A percentile compares a stretch with the other conserved stretches of the same genome.
phyloP scores from a whole-genome alignment of 1,140 invertebrate genomes.

The Cotesia typhae region DNA sequence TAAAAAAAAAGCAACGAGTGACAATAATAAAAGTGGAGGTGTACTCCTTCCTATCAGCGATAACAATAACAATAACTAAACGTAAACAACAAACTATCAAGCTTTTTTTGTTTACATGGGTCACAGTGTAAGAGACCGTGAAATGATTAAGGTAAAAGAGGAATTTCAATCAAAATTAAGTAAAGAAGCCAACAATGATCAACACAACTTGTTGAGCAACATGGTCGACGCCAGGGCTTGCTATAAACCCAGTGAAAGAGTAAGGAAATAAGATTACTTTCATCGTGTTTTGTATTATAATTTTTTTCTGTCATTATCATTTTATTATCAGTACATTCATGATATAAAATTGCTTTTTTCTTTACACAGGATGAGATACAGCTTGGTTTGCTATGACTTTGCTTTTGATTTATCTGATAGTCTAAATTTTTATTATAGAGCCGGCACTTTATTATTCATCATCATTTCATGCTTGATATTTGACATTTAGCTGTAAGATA shows the following conservation, averaged over 20 bases:
- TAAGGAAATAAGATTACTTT: slow-evolving; percentile 50
- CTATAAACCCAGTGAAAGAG: slow-evolving; percentile 66
- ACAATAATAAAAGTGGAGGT: slow-evolving; percentile 14
- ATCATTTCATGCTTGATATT: background rate
- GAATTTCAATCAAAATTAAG: slow-evolving; percentile 53
- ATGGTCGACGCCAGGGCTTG: slow-evolving; percentile 67
- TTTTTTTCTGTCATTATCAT: background rate
- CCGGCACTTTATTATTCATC: background rate
- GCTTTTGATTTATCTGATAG: background rate
- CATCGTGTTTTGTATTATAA: background rate
- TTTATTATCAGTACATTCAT: too few relatives aligned
- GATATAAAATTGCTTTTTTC: slow-evolving; percentile 1
- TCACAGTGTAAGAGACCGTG: slow-evolving; percentile 46
- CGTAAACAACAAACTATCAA: background rate
- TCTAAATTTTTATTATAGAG: too few relatives aligned
- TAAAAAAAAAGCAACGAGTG: background rate
- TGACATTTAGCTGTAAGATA: too few relatives aligned
- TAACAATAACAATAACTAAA: slow-evolving; percentile 20
- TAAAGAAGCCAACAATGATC: slow-evolving; percentile 53
- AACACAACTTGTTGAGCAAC: slow-evolving; percentile 58
- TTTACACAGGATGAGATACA: background rate
- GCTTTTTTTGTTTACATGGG: slow-evolving; percentile 45
- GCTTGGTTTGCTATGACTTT: slow-evolving; percentile 14
- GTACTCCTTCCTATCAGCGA: slow-evolving; percentile 6
- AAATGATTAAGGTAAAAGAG: slow-evolving; percentile 57